Percentiles rank a stretch among this genome's conserved stretches.
These are phyloP conservation scores for Archivesica marissinica DNA, from an alignment of 1,140 invertebrate species.

Conservation along the genomic window DNA sequence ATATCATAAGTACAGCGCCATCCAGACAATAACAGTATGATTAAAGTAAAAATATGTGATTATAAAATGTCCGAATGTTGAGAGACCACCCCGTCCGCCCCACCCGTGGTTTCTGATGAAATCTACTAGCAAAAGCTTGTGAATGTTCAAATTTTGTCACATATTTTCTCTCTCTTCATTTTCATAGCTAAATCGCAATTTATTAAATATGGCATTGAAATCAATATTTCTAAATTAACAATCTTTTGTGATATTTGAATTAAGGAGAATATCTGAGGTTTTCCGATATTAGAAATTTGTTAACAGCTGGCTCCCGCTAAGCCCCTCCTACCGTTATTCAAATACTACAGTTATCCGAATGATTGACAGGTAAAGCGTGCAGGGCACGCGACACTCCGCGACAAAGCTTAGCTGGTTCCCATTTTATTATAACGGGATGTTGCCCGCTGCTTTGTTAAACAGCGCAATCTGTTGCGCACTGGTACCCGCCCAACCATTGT, in stretches of 20 bases:
- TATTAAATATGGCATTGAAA: neutral
- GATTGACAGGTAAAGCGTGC: conserved; percentile 55
- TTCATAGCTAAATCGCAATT: neutral
- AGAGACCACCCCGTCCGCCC: too few relatives aligned
- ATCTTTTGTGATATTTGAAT: neutral
- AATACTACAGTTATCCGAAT: neutral
- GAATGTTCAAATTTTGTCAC: too few relatives aligned
- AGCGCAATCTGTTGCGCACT: conserved; percentile 44
- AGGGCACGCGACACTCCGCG: conserved; percentile 58
- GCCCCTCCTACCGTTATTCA: conserved; percentile 43
- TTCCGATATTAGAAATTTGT: conserved; percentile 23
- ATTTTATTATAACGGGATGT: neutral
- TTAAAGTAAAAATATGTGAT: too few relatives aligned
- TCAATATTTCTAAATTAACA: conserved; percentile 1
- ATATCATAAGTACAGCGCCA: too few relatives aligned
- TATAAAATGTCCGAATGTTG: too few relatives aligned
- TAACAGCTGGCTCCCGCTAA: conserved; percentile 52
- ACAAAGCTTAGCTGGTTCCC: conserved; percentile 45
- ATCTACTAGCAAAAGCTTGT: too few relatives aligned
- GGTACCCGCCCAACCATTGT: conserved; percentile 25
- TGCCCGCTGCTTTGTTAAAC: conserved; percentile 22
- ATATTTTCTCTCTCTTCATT: neutral
- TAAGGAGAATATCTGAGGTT: neutral
- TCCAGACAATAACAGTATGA: too few relatives aligned
- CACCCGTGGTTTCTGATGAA: too few relatives aligned